Evolutionary conservation across 2,888 invertebrate genomes (phyloP).

Genomic region (Hirtodrosophila histrioides): DNA sequence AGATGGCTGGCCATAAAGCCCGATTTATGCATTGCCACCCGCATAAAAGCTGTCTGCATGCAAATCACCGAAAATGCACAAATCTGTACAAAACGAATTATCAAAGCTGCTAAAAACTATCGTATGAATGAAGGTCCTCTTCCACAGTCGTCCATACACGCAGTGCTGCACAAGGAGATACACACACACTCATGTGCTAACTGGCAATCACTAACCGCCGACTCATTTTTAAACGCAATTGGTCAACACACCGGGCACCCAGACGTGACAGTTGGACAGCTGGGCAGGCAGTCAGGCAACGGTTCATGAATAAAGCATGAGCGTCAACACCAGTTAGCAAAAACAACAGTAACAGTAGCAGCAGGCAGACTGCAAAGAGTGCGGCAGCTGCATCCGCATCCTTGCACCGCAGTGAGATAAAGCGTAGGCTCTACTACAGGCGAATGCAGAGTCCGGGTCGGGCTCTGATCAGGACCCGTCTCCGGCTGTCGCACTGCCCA

Average conservation of each 20-base stretch:
- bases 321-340: slow-evolving; percentile 67
- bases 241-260: slow-evolving; percentile 49
- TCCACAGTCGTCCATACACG: not conserved
- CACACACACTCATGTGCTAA: slow-evolving; percentile 43
- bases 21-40: slow-evolving; percentile 25
- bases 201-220: slow-evolving; percentile 66
- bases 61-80: slow-evolving; percentile 51
- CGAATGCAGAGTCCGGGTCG: slow-evolving; percentile 3
- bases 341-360: slow-evolving; percentile 45
- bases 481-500: not conserved
- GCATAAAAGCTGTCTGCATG: slow-evolving; percentile 20
- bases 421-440: slow-evolving; percentile 5
- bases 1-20: slow-evolving; percentile 28
- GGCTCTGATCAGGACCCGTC: slow-evolving; percentile 1
- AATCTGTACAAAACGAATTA: slow-evolving; percentile 60
- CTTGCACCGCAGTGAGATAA: slow-evolving; percentile 13
- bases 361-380: slow-evolving; percentile 22
- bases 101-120: slow-evolving; percentile 31
- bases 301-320: slow-evolving; percentile 68
- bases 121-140: slow-evolving; percentile 26
- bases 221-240: slow-evolving; percentile 68
- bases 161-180: not conserved
- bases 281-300: slow-evolving; percentile 20
- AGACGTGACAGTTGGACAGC: slow-evolving; percentile 21
- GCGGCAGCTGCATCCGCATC: slow-evolving; percentile 26